Evolutionary conservation across 2,888 invertebrate genomes (phyloP).

Genomic region (Zygaena filipendulae): DNA sequence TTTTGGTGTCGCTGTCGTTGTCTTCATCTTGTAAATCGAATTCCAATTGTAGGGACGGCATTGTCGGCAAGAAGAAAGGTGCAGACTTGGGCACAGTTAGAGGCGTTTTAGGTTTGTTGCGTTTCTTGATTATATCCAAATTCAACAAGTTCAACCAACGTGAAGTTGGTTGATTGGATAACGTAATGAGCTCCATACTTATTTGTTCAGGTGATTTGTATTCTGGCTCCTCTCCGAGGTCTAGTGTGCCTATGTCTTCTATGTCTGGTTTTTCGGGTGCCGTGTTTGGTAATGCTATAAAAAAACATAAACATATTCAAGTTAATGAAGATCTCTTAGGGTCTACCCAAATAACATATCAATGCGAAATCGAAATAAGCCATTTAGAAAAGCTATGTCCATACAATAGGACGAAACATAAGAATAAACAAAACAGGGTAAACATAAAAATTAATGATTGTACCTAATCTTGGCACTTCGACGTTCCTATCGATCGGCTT

Average conservation of each 20-base stretch:
- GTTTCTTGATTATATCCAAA: slow-evolving; percentile 84
- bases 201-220: slow-evolving; percentile 83
- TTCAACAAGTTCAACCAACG: slow-evolving; percentile 93
- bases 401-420: too few species aligned
- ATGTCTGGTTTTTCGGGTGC: slow-evolving; percentile 56
- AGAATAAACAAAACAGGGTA: too few species aligned
- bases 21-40: slow-evolving; percentile 75
- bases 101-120: slow-evolving; percentile 91
- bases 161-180: slow-evolving; percentile 86
- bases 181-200: slow-evolving; percentile 79
- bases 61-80: slow-evolving; percentile 95
- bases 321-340: neutral
- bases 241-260: slow-evolving; percentile 46
- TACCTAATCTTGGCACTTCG: too few species aligned
- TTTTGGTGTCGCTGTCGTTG: slow-evolving; percentile 47
- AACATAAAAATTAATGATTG: too few species aligned
- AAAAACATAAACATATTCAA: slow-evolving; percentile 52
- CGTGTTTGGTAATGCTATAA: slow-evolving; percentile 46
- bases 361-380: too few species aligned
- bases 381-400: too few species aligned
- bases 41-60: slow-evolving; percentile 82
- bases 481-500: slow-evolving; percentile 71
- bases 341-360: neutral
- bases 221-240: slow-evolving; percentile 60
- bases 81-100: slow-evolving; percentile 87